Conservation (phyloP, 2,888 invertebrate species). For the Leucania comma region DNA sequence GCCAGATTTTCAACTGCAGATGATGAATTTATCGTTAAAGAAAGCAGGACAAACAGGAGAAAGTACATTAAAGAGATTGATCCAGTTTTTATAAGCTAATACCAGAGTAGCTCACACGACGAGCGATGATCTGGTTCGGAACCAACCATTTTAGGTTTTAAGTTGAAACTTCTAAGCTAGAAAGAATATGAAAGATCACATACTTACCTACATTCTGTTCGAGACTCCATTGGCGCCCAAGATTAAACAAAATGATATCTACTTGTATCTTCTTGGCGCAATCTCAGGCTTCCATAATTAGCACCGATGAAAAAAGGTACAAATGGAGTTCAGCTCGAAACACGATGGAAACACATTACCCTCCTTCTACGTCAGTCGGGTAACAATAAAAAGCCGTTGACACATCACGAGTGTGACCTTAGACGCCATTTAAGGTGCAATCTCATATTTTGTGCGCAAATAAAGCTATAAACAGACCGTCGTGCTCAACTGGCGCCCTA, state of each 20-base stretch:
- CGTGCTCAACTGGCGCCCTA: conserved; percentile 59
- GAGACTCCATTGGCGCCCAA: too few species aligned
- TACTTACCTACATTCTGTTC: too few species aligned
- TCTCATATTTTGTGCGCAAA: conserved; percentile 51
- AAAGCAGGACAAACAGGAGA: conserved; percentile 29
- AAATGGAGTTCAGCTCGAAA: background rate
- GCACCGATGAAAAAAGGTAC: background rate
- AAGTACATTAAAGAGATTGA: conserved; percentile 15
- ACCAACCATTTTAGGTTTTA: background rate
- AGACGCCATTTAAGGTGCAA: conserved; percentile 28
- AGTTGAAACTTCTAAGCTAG: background rate
- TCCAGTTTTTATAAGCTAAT: conserved; percentile 18
- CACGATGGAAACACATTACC: background rate
- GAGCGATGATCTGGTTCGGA: background rate
- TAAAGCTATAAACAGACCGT: conserved; percentile 56
- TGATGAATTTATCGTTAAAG: conserved; percentile 14
- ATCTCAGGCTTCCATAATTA: background rate
- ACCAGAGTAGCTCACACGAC: background rate
- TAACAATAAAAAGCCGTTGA: conserved; percentile 22
- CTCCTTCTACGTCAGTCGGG: too few species aligned
- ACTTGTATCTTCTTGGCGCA: too few species aligned
- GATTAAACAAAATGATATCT: background rate
- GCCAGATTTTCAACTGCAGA: background rate
- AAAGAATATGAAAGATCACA: too few species aligned
- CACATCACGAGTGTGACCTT: conserved; percentile 39